A percentile compares a stretch with the other conserved stretches of the same genome.
phyloP scores from a whole-genome alignment of 2,113 vertebrate genomes.

The Pavo muticus region DNA sequence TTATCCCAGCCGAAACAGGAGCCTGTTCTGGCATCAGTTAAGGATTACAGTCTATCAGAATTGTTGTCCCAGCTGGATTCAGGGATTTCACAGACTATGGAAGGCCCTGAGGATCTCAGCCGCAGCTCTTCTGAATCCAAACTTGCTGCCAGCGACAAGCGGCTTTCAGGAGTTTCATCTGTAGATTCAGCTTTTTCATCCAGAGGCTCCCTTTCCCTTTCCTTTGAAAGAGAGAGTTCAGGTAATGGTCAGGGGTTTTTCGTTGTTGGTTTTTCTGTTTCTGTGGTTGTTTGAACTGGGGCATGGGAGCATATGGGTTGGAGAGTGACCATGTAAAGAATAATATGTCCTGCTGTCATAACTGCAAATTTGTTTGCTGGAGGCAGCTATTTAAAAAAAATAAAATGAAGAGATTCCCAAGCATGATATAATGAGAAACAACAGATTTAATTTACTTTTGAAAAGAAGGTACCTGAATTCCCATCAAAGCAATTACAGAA shows the following conservation, averaged over 20 bases:
- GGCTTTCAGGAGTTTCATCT: slow-evolving; percentile 95
- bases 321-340: not conserved
- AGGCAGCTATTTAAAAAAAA: not conserved
- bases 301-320: not conserved
- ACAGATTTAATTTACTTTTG: slow-evolving; percentile 9
- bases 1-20: slow-evolving; percentile 67
- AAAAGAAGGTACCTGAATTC: slow-evolving; percentile 7
- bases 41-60: slow-evolving; percentile 93
- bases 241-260: slow-evolving; percentile 77
- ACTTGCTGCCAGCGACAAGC: slow-evolving; percentile 84
- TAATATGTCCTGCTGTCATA: slow-evolving; percentile 10
- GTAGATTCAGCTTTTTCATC: slow-evolving; percentile 98
- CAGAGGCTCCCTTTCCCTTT: slow-evolving; percentile 92
- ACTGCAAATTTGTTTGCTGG: slow-evolving; percentile 3
- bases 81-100: slow-evolving; percentile 89
- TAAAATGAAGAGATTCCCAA: not conserved
- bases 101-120: slow-evolving; percentile 88
- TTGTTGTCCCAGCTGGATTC: slow-evolving; percentile 94
- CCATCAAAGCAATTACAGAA: not conserved
- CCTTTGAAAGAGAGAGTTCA: slow-evolving; percentile 92
- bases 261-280: not conserved
- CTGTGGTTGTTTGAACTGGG: not conserved
- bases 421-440: not conserved
- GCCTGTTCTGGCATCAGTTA: slow-evolving; percentile 85
- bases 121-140: slow-evolving; percentile 84